A percentile compares a stretch with the other conserved stretches of the same genome.
These are phyloP conservation scores for Ailuropoda melanoleuca DNA, from an alignment of 2,113 vertebrate species.

Conservation along the genomic window DNA sequence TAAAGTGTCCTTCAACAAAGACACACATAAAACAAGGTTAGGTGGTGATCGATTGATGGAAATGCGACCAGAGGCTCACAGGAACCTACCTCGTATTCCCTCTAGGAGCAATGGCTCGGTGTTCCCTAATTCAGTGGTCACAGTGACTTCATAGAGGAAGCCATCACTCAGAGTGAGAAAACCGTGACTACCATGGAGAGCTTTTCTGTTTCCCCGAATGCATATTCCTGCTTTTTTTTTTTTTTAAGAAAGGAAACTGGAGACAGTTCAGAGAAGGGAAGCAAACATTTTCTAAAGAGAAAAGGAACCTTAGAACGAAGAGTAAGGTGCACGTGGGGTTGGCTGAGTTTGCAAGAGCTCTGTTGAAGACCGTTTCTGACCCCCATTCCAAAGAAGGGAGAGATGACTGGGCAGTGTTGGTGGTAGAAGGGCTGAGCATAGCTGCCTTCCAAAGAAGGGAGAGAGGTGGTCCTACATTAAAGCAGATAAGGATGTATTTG, in stretches of 20 bases:
- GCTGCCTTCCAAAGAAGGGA: background rate
- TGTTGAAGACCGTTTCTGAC: background rate
- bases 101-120: background rate
- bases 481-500: background rate
- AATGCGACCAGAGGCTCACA: background rate
- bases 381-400: background rate
- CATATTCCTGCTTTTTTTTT: background rate
- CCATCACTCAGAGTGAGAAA: background rate
- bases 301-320: background rate
- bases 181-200: background rate
- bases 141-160: background rate
- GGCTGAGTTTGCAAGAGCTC: background rate
- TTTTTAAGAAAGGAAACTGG: background rate
- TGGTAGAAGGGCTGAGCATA: background rate
- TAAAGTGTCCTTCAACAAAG: background rate
- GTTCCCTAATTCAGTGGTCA: background rate
- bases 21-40: background rate
- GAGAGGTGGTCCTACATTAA: background rate
- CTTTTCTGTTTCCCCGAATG: background rate
- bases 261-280: conserved; percentile 4
- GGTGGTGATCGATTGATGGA: background rate
- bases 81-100: background rate
- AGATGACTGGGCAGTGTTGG: background rate
- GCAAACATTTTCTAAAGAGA: background rate
- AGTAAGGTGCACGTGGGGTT: background rate